Base-by-base conservation (phyloP, 2,113 vertebrate genomes). In the Chloropsis hardwickii region DNA sequence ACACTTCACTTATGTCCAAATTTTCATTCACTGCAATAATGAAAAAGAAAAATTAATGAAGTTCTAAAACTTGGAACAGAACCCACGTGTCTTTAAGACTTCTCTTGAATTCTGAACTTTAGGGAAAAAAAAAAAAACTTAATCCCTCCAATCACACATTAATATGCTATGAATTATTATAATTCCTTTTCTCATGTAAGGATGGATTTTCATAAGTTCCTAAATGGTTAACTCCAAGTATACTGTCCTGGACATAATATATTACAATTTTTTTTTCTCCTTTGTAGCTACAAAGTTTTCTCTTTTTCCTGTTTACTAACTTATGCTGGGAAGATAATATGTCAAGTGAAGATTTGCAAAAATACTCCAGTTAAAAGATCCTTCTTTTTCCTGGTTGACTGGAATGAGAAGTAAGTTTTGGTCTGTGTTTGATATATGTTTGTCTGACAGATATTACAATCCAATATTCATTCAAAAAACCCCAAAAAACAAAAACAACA, bases 401-500 rank as follows among this genome's bases (percentile, higher is more conserved):
- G 98, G 98, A 98, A 98, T 11, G 97, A 98, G 73, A 97, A 18
- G 97, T 98, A 98, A 98, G 97, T 97, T 90, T 91, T 81, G 42
- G 48, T 66, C 47, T 89, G 42, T 90, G 54, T 93, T 92, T 86
- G 56, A 14, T 69, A n/a, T n/a, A 5, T 65, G 14, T 54, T 87
- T 54, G 8, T 86, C 53, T 81, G 66, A 72, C n/a, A 73, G 39
- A 51, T 73, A 85, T 66, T 73, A 7, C 10, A 37, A 50, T 18
- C 19, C 10, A 51, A 62, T 90, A 50, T 62, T 69, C 9, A 37
- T 79, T 87, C 3, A 4, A 66, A 67, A 27, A 21, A 7, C 2
- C 45, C 42, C 8, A 29, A 27, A 8, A 66, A 14, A 24, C 5
- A 10, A 33, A 19, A 39, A 3, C 10, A 11, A 7, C 1, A 3